Conservation (phyloP, 2,797 vertebrate species). For the Brachymystax lenok region DNA sequence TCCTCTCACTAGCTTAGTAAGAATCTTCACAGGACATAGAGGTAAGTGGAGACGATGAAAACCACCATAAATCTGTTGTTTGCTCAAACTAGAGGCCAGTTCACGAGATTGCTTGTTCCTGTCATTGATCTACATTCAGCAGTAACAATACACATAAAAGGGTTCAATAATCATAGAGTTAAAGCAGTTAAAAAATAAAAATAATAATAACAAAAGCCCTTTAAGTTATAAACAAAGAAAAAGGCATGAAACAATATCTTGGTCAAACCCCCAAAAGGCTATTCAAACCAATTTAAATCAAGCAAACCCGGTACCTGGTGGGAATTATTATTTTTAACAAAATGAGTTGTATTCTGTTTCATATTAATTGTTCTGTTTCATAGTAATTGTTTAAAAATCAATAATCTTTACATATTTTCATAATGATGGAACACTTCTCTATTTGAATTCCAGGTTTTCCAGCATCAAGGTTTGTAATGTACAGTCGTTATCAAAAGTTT, state of each 20-base stretch:
- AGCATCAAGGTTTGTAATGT: conserved; percentile 4
- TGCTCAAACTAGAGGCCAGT: conserved; percentile 9
- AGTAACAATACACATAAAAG: conserved; percentile 5
- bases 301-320: background rate
- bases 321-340: background rate
- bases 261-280: conserved; percentile 3
- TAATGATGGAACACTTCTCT: background rate
- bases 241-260: background rate
- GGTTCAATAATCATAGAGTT: conserved; percentile 30
- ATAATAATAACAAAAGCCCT: conserved; percentile 17
- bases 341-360: background rate
- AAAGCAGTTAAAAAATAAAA: conserved; percentile 39
- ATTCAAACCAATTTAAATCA: background rate
- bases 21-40: conserved; percentile 26
- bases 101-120: conserved; percentile 7
- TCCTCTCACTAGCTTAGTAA: conserved; percentile 36
- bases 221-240: conserved; percentile 15
- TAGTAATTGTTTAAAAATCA: background rate
- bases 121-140: conserved; percentile 12
- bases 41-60: conserved; percentile 38
- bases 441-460: background rate
- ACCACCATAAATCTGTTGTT: background rate
- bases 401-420: background rate
- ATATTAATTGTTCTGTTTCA: background rate
- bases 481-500: too few relatives aligned